A percentile compares a stretch with the other conserved stretches of the same genome.
phyloP scores from a whole-genome alignment of 2,888 invertebrate genomes.

The Pimpla rufipes region DNA sequence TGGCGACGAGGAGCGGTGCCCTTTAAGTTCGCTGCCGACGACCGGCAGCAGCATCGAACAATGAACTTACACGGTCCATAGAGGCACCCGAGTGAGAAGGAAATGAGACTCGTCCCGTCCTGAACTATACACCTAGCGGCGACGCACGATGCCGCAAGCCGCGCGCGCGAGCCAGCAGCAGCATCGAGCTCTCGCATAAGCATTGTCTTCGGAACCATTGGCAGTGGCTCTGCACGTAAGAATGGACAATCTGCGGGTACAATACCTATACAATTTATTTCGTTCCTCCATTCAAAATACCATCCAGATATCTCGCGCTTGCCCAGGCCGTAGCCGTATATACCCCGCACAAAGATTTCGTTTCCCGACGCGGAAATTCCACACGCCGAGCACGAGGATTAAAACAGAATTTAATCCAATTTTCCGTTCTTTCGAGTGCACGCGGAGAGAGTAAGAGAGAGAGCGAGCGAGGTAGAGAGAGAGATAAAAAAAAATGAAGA shows the following conservation, averaged over 20 bases:
- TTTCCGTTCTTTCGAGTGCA: slow-evolving; percentile 57
- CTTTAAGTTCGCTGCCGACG: slow-evolving; percentile 23
- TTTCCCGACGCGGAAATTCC: slow-evolving; percentile 13
- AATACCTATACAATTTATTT: slow-evolving; percentile 21
- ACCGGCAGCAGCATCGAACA: slow-evolving; percentile 33
- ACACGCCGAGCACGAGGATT: slow-evolving; percentile 26
- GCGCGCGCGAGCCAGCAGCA: not conserved
- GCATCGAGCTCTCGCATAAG: not conserved
- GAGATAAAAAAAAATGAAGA: not conserved
- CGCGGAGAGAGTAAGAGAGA: slow-evolving; percentile 5
- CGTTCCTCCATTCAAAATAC: slow-evolving; percentile 10
- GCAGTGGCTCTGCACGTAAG: not conserved
- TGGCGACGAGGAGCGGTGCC: slow-evolving; percentile 16
- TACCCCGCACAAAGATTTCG: not conserved
- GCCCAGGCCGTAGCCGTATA: not conserved
- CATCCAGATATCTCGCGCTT: not conserved
- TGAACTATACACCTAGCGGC: slow-evolving; percentile 1
- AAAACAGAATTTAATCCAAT: slow-evolving; percentile 51
- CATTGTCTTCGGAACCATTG: slow-evolving; percentile 18
- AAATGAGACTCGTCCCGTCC: slow-evolving; percentile 56
- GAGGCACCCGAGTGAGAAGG: slow-evolving; percentile 38
- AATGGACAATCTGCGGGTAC: slow-evolving; percentile 19
- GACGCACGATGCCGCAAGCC: not conserved
- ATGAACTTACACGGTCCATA: slow-evolving; percentile 35
- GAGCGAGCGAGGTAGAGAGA: not conserved